phyloP scores from a whole-genome alignment of 2,797 vertebrate genomes.

The Setipinna tenuifilis region DNA sequence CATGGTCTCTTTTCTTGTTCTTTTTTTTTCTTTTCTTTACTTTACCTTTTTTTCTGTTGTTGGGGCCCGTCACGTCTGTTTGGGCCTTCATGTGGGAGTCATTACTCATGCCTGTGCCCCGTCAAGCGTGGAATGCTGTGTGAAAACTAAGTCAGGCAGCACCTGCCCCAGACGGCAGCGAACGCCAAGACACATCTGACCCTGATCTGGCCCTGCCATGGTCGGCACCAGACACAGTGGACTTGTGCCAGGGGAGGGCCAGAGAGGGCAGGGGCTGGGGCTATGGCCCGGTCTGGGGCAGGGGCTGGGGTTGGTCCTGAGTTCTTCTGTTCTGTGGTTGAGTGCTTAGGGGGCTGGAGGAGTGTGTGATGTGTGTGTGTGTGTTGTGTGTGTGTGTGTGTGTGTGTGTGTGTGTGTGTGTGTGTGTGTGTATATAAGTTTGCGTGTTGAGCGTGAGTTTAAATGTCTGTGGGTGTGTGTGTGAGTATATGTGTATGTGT shows the following conservation, averaged over 20 bases:
- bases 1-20: background rate
- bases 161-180: background rate
- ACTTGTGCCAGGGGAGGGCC: too few relatives aligned
- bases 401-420: too few relatives aligned
- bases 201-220: background rate
- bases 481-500: background rate
- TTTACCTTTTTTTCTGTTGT: background rate
- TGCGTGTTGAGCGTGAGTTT: background rate
- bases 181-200: background rate
- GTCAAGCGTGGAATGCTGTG: slow-evolving; percentile 40
- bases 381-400: background rate
- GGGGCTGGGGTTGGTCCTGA: background rate
- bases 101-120: slow-evolving; percentile 33
- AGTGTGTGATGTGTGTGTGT: background rate
- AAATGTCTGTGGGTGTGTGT: background rate
- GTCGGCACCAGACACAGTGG: too few relatives aligned
- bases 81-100: slow-evolving; percentile 39
- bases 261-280: too few relatives aligned
- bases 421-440: slow-evolving; percentile 22
- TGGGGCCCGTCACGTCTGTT: slow-evolving; percentile 35
- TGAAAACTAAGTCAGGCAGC: slow-evolving; percentile 28
- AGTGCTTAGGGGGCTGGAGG: background rate
- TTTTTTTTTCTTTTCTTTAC: background rate
- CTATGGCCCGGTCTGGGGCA: background rate
- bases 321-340: background rate